phyloP scores from a whole-genome alignment of 2,113 vertebrate genomes.

The Cygnus buccinator region DNA sequence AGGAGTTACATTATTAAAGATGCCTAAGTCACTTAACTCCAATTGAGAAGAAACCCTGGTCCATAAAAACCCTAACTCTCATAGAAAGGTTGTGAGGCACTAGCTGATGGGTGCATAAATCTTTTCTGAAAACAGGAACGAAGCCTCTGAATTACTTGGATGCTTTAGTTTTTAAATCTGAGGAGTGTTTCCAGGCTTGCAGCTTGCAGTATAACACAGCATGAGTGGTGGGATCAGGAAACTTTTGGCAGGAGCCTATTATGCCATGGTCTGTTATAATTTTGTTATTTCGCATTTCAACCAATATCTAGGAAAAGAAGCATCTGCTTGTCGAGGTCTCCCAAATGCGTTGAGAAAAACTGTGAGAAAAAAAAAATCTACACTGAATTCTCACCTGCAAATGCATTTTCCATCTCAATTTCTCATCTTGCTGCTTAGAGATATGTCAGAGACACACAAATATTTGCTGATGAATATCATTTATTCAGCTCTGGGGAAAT shows the following conservation, averaged over 20 bases:
- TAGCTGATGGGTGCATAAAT: neutral
- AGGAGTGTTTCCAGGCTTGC: neutral
- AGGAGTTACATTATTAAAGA: neutral
- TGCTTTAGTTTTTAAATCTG: neutral
- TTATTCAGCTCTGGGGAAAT: constrained; percentile 48
- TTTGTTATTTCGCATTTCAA: neutral
- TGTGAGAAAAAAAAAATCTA: neutral
- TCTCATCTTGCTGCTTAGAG: constrained; percentile 38
- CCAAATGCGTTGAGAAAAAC: neutral
- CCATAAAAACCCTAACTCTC: neutral
- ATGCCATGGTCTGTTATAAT: neutral
- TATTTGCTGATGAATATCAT: constrained; percentile 53
- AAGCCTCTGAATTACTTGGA: neutral
- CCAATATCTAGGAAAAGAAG: neutral
- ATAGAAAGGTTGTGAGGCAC: neutral
- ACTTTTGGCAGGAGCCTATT: neutral
- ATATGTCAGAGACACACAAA: constrained; percentile 44
- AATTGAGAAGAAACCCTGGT: neutral
- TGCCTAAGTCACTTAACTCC: neutral
- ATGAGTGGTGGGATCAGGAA: neutral
- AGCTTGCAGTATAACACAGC: neutral
- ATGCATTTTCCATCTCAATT: constrained; percentile 25
- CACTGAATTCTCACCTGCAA: neutral
- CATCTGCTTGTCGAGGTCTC: neutral
- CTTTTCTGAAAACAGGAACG: neutral